Evolutionary conservation across 2,113 vertebrate genomes (phyloP), one percentile per base, ranked within the genome.

Genomic region (Ophthalmolycus amberensis): DNA sequence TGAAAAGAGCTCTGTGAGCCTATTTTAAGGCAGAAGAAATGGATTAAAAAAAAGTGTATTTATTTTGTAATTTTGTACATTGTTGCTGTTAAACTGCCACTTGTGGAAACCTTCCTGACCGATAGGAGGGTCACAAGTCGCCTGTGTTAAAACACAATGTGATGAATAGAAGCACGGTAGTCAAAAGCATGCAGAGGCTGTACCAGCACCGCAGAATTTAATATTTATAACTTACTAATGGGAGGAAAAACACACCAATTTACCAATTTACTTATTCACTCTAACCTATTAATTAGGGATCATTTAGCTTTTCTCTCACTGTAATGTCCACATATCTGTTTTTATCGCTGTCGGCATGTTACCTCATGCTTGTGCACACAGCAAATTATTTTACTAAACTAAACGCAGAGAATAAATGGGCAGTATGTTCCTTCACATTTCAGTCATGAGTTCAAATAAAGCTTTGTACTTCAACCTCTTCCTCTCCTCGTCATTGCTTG

Each of bases 1-100:
- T 65, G 38, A 78, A 66, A 68, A 62, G 44, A 79, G 50, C 79
- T 85, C 75, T 76, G 59, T 77, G 77, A 79, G 69, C 69, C 68
- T 56, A 32, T 60, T 85, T 74, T 82, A 69, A 83, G 73, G 20
- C 42, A 84, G 46, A 80, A 38, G 25, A 59, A 64, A 46, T 8
- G 2, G 27, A 71, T 71, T 50, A 42, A 0, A 59, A 83, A 75
- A 75, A n/a, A 18, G 48, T 6, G 1, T 86, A 89, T 89, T 91
- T 93, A 91, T 91, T 92, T 91, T 89, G 74, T 88, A 66, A 76
- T 87, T 90, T 89, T 86, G 83, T 86, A 87, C 62, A 75, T 88
- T 83, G 70, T 52, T 89, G 37, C 64, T 87, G 76, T 86, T 77
- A 15, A 80, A 75, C 48, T 86, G 86, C 54, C 44, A 87, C 84